Evolutionary conservation across 1,140 invertebrate species (phyloP), one percentile per base, ranked within the genome.

Genomic region (Temnothorax curvispinosus): DNA sequence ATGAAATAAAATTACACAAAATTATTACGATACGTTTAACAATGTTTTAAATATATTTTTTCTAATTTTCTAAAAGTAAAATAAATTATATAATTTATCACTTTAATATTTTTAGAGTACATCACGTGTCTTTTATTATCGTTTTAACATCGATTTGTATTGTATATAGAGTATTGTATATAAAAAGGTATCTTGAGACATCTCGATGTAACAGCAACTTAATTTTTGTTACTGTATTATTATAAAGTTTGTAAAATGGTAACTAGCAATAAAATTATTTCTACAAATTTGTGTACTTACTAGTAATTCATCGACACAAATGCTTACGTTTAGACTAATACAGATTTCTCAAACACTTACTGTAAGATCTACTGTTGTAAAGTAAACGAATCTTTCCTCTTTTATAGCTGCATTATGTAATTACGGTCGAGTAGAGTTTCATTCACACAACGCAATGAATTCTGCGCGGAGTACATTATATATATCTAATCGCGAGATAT

Each of bases 331-430:
- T 1, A 27, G 1, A 27, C 27, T 27, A 27, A 27, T 27, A 27
- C 1, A 27, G 27, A 27, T 27, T 27, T 8, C n/a, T 75, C 38
- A 11, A 1, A 50, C 54, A 74, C 38, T 32, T 74, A 44, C 21
- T 41, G 3, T 64, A 58, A 69, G 21, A 58, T 47, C 27, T 32
- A 89, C 76, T 89, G 50, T 27, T 4, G n/a, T 21, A 32, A 44
- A 87, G 18, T 65, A 76, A 38, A 75, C n/a, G 11, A 27, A 38
- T 15, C 18, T 62, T 74, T 32, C 58, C 74, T 9, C 69, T 89
- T 89, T 89, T 89, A 89, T 87, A 89, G 13, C 18, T 13, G 38
- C 11, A 38, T 86, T 89, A 78, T 64, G 9, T 89, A 89, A 89
- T 62, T 58, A 13, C 4, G 41, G 7, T 32, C 7, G 32, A 18